These are phyloP conservation scores for Dicerorhinus sumatrensis DNA, from an alignment of 2,113 vertebrate species.

Conservation along the genomic window DNA sequence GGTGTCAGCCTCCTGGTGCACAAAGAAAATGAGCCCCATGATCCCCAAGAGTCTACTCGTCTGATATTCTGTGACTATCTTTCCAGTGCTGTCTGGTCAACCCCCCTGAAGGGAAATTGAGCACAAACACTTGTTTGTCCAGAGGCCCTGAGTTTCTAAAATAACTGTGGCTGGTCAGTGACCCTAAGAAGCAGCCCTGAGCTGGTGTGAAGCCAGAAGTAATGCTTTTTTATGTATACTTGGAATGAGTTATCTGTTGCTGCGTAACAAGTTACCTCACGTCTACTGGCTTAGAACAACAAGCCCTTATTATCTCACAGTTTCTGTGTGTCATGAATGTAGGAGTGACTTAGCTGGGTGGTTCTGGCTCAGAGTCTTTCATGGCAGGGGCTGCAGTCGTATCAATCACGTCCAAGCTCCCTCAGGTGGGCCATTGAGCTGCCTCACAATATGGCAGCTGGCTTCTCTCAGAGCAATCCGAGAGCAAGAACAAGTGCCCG, in stretches of 20 bases:
- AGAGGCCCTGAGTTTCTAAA: not conserved
- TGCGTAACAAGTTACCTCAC: not conserved
- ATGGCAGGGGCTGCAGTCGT: rapidly evolving
- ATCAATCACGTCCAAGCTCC: not conserved
- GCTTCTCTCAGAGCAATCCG: not conserved
- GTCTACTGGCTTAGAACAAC: not conserved
- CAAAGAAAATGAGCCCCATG: not conserved
- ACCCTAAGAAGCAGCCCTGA: not conserved
- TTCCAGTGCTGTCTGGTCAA: not conserved
- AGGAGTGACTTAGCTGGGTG: not conserved
- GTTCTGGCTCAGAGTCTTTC: not conserved
- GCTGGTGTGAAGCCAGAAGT: not conserved
- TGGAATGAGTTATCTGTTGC: not conserved
- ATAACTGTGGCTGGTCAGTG: not conserved
- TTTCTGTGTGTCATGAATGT: not conserved
- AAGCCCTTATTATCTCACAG: not conserved
- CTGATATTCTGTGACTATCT: not conserved
- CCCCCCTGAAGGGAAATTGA: not conserved
- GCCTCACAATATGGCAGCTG: not conserved
- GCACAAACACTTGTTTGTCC: not conserved
- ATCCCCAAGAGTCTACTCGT: not conserved
- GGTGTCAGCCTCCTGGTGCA: not conserved
- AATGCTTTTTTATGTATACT: not conserved
- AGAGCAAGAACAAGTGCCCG: not conserved
- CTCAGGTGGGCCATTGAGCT: rapidly evolving